Base-by-base conservation (phyloP, 1,140 invertebrate species). In the Ostrea denselamellosa region DNA sequence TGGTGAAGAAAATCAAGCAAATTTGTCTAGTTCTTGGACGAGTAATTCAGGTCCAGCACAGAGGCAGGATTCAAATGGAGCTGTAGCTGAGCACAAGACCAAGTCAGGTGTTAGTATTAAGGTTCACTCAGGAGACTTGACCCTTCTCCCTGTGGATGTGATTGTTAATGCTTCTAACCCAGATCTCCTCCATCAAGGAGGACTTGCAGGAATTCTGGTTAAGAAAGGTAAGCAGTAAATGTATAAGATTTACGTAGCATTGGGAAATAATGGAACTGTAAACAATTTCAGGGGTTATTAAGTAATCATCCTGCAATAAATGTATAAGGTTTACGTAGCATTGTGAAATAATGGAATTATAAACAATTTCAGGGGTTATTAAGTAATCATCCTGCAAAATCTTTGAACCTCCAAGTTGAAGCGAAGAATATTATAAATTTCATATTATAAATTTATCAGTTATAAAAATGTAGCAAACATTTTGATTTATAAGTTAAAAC, bases 121-220 rank as follows among this genome's bases (percentile, higher is more conserved):
- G 58, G 88, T 90, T 7, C 19, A 86, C 25, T 83, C 89, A 53
- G 90, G 91, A 3, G 92, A 93, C 82, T 90, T 93, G 17, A 91
- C 91, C n/a, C 34, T 56, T 53, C 44, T 92, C 2, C 52, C 89
- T 12, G 91, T 92, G 22, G 92, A 92, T 81, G 91, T 90, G 3
- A 89, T 93, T 22, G 92, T 93, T 0, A 93, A 92, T 91, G 91
- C 90, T 86, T 90, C 92, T n/a, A 93, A 92, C 82, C 77, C 52
- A 81, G 87, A 90, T 19, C 52, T 93, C 44, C 56, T 83, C 14
- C 92, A 92, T 87, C 58, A 71, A 12, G 91, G 91, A 65, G 92
- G 92, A n/a, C 22, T 93, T 8, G 92, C 91, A 52, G 52, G 62
- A 62, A 86, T 88, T 62, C 89, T 93, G 77, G 83, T 85, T 0